Percentiles rank a stretch among this genome's conserved stretches.
Evolutionary conservation across 2,888 invertebrate species (phyloP).

Genomic region (Pterostichus niger): DNA sequence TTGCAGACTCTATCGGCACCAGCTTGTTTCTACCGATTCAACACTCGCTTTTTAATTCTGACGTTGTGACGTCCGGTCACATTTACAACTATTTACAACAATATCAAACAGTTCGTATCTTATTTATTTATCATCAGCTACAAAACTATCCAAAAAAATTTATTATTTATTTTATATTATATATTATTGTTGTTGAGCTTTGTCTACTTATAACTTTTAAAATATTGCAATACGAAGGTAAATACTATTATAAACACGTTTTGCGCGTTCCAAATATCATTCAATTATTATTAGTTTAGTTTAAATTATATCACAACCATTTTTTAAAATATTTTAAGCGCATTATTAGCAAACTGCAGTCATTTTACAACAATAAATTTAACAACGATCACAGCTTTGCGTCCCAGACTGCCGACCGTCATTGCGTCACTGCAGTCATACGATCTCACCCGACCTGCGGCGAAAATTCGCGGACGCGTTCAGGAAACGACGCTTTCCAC

Average conservation of each 20-base stretch:
- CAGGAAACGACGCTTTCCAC: background rate
- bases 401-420: slow-evolving; percentile 66
- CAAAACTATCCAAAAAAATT: slow-evolving; percentile 34
- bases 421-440: slow-evolving; percentile 72
- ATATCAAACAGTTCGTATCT: background rate
- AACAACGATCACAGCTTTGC: slow-evolving; percentile 62
- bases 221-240: slow-evolving; percentile 12
- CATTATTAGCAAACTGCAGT: slow-evolving; percentile 63
- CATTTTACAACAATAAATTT: slow-evolving; percentile 66
- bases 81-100: no score
- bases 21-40: background rate
- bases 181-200: slow-evolving; percentile 45
- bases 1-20: slow-evolving; percentile 11
- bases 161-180: no score
- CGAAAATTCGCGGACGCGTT: slow-evolving; percentile 66
- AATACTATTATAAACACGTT: slow-evolving; percentile 20
- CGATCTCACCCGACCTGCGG: slow-evolving; percentile 69
- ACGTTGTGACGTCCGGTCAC: no score
- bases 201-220: slow-evolving; percentile 10
- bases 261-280: background rate
- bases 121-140: background rate
- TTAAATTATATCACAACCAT: slow-evolving; percentile 64
- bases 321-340: slow-evolving; percentile 51
- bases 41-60: background rate
- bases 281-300: slow-evolving; percentile 5